These are phyloP conservation scores for Bettongia penicillata DNA, from an alignment of 2,113 vertebrate genomes.

Conservation along the genomic window DNA sequence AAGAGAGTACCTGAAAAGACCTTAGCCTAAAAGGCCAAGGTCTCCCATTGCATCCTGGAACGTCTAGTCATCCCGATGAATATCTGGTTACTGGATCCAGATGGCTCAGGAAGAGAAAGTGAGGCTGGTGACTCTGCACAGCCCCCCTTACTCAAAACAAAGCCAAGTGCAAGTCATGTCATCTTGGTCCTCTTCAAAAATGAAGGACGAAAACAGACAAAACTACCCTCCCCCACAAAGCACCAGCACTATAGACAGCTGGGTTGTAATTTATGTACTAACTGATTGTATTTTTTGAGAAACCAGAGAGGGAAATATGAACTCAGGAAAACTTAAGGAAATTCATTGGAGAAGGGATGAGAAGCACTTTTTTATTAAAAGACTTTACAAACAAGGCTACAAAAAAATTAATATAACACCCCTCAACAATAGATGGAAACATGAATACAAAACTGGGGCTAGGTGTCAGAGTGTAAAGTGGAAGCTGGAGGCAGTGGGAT, in stretches of 20 bases:
- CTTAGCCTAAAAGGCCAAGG: no score
- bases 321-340: neutral
- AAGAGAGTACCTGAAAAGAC: no score
- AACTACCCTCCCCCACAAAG: neutral
- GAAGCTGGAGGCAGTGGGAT: neutral
- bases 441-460: neutral
- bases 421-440: slow-evolving; percentile 2
- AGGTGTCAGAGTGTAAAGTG: neutral
- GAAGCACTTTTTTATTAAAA: slow-evolving; percentile 56
- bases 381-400: slow-evolving; percentile 61
- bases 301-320: neutral
- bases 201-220: no score
- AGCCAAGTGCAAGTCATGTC: no score
- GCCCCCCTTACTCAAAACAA: no score
- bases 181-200: no score
- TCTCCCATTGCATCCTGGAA: no score
- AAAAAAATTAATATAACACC: neutral
- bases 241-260: neutral
- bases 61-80: no score
- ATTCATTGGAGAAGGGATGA: slow-evolving; percentile 10
- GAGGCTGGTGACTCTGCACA: no score
- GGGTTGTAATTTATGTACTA: neutral
- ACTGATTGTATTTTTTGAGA: neutral
- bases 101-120: no score
- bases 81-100: no score